Conservation (phyloP, 2,888 invertebrate species). For the Xylota segnis region DNA sequence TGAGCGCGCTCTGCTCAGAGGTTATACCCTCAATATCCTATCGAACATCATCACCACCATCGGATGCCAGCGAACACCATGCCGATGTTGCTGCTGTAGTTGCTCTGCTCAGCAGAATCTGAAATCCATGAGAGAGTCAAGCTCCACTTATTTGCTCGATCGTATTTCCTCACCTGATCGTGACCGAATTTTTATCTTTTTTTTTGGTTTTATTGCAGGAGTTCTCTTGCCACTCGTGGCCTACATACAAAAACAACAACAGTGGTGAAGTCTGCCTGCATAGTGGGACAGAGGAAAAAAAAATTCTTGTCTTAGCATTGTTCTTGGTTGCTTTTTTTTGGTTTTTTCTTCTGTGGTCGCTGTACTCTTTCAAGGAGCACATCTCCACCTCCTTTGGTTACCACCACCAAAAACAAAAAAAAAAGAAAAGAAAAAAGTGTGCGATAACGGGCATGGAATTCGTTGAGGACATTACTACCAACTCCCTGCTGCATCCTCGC, state of each 20-base stretch:
- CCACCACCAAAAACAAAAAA: conserved; percentile 19
- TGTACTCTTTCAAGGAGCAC: conserved; percentile 46
- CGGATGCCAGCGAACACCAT: conserved; percentile 50
- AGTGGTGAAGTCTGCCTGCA: conserved; percentile 38
- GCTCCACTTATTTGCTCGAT: conserved; percentile 76
- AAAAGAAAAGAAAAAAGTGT: conserved; percentile 28
- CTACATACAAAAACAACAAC: conserved; percentile 67
- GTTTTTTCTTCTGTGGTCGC: not conserved
- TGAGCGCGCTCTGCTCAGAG: conserved; percentile 62
- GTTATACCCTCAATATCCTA: conserved; percentile 75
- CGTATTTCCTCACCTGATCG: conserved; percentile 77
- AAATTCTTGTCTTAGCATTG: conserved; percentile 60
- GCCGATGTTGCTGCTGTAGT: conserved; percentile 41
- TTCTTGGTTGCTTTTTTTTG: conserved; percentile 31
- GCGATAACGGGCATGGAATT: conserved; percentile 74
- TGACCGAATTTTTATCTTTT: conserved; percentile 72
- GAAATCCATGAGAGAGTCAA: conserved; percentile 75
- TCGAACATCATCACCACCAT: conserved; percentile 74
- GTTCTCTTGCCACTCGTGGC: conserved; percentile 56
- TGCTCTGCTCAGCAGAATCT: conserved; percentile 32
- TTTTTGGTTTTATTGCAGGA: conserved; percentile 39
- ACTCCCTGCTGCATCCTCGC: conserved; percentile 33
- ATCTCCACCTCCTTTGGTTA: conserved; percentile 50
- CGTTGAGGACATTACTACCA: conserved; percentile 68
- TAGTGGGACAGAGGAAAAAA: conserved; percentile 40